Conservation (phyloP, 1,140 invertebrate genomes). For the Pygmarrhopalites habei region DNA sequence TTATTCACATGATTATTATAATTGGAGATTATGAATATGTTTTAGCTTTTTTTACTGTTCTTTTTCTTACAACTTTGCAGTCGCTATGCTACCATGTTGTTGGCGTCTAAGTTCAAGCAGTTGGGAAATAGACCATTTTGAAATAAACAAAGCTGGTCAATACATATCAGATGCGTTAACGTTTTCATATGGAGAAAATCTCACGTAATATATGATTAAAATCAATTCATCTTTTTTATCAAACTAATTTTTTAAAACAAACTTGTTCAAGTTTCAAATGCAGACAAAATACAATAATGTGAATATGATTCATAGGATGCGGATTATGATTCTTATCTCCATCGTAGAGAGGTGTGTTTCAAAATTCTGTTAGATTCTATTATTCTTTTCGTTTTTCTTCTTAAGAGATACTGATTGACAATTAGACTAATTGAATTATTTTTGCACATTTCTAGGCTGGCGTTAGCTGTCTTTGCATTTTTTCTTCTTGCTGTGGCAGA, state of each 20-base stretch:
- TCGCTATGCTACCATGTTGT: constrained; percentile 32
- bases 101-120: constrained; percentile 32
- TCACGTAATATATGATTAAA: too few relatives aligned
- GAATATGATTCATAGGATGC: constrained; percentile 50
- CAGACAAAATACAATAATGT: neutral
- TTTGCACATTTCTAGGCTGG: too few relatives aligned
- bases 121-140: constrained; percentile 34
- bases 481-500: constrained; percentile 91
- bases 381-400: too few relatives aligned
- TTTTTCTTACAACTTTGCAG: constrained; percentile 19
- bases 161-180: constrained; percentile 23
- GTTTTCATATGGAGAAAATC: constrained; percentile 26
- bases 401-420: too few relatives aligned
- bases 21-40: too few relatives aligned
- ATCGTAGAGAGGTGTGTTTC: constrained; percentile 59
- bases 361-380: too few relatives aligned
- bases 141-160: constrained; percentile 20
- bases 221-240: too few relatives aligned
- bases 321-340: constrained; percentile 57
- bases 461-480: constrained; percentile 72
- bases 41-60: neutral
- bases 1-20: too few relatives aligned
- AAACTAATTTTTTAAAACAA: neutral
- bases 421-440: too few relatives aligned
- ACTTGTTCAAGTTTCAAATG: constrained; percentile 12